phyloP scores from a whole-genome alignment of 1,140 invertebrate species.

The Philotrypesis tridentata region DNA sequence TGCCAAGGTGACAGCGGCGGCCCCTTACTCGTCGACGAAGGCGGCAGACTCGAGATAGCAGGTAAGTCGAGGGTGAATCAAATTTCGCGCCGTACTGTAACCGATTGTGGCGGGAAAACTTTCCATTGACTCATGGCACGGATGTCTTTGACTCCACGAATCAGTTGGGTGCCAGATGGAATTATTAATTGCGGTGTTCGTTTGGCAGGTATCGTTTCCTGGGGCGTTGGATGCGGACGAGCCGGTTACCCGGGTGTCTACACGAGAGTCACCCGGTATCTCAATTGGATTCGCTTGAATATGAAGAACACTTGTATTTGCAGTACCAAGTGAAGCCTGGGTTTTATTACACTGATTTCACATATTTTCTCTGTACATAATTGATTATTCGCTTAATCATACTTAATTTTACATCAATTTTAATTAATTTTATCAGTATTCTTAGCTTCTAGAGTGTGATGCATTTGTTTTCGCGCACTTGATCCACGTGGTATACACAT shows the following conservation, averaged over 20 bases:
- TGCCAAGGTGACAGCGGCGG: conserved; percentile 91
- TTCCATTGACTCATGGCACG: no score
- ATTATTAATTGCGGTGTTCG: no score
- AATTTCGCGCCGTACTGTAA: no score
- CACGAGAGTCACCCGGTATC: conserved; percentile 80
- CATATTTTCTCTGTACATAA: neutral
- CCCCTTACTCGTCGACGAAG: conserved; percentile 82
- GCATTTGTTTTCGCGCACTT: neutral
- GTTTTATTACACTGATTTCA: neutral
- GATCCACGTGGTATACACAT: neutral
- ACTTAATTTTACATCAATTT: neutral
- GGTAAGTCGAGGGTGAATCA: conserved; percentile 72
- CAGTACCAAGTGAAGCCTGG: conserved; percentile 35
- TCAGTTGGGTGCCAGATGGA: no score
- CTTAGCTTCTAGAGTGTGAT: neutral
- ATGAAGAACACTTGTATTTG: conserved; percentile 79
- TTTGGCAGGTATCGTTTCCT: conserved; percentile 75
- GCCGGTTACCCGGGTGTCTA: conserved; percentile 82
- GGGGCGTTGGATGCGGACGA: conserved; percentile 73
- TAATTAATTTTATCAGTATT: neutral
- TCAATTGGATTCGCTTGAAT: conserved; percentile 79
- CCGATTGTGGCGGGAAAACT: no score
- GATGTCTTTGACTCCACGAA: no score
- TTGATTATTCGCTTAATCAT: neutral
- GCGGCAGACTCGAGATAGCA: conserved; percentile 83